These are phyloP conservation scores for Condylostylus longicornis DNA, from an alignment of 1,140 invertebrate genomes.

Conservation along the genomic window DNA sequence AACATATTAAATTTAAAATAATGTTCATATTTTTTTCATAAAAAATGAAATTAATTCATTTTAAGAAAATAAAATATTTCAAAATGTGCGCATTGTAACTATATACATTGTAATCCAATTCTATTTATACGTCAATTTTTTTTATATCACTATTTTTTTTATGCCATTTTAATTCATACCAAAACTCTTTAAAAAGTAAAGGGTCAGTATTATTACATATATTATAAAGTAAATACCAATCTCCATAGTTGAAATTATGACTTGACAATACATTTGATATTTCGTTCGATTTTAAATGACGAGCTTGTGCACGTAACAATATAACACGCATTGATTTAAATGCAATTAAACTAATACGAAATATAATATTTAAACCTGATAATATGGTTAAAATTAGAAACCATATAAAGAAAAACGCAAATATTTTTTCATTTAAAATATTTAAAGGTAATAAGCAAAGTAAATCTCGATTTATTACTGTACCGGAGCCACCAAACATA, in stretches of 20 bases:
- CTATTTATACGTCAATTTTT: too few relatives aligned
- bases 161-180: conserved; percentile 34
- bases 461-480: conserved; percentile 42
- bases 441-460: conserved; percentile 62
- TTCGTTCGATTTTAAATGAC: conserved; percentile 12
- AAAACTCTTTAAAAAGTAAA: conserved; percentile 40
- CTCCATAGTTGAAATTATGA: conserved; percentile 39
- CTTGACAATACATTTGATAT: conserved; percentile 10
- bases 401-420: conserved; percentile 69
- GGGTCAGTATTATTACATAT: conserved; percentile 52
- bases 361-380: conserved; percentile 46
- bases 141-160: too few relatives aligned
- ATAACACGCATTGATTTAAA: conserved; percentile 19
- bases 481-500: conserved; percentile 46
- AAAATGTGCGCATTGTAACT: too few relatives aligned
- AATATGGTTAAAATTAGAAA: conserved; percentile 49
- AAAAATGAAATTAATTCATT: too few relatives aligned
- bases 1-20: too few relatives aligned
- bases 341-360: conserved; percentile 27
- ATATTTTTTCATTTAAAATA: conserved; percentile 67
- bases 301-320: conserved; percentile 37
- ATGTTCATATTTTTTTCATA: too few relatives aligned
- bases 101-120: too few relatives aligned
- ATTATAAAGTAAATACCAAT: conserved; percentile 54
- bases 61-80: too few relatives aligned